Conservation (phyloP, 2,113 vertebrate genomes). For the Tragulus kanchil region DNA sequence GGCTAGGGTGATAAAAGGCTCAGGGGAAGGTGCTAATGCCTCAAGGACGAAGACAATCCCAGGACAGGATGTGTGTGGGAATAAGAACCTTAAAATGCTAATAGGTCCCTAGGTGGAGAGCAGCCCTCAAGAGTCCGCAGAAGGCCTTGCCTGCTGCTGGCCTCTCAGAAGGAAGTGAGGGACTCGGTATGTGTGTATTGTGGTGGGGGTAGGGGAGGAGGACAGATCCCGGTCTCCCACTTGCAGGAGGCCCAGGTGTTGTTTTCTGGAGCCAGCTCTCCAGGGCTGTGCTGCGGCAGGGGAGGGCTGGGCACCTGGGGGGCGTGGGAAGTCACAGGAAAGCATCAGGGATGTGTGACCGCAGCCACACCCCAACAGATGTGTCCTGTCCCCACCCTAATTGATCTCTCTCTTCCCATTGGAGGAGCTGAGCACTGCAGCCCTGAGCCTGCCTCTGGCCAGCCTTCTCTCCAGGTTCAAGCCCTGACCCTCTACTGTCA, state of each 20-base stretch:
- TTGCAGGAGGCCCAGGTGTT: background rate
- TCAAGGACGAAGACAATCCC: conserved; percentile 68
- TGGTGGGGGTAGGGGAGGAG: background rate
- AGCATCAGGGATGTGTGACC: background rate
- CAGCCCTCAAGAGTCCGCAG: background rate
- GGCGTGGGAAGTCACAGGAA: too few relatives aligned
- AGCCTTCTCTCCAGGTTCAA: background rate
- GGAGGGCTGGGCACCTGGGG: background rate
- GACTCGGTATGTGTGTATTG: background rate
- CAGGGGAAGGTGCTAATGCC: conserved; percentile 78
- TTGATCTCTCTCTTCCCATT: background rate
- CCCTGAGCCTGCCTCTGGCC: background rate
- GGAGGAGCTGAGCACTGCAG: background rate
- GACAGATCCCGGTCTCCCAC: background rate
- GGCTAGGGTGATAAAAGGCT: conserved; percentile 72
- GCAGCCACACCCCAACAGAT: background rate
- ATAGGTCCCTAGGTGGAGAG: conserved; percentile 28
- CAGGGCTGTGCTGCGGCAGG: background rate
- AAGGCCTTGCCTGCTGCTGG: background rate
- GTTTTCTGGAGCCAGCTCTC: background rate
- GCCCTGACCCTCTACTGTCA: background rate
- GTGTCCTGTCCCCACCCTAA: too few relatives aligned
- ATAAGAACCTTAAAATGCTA: conserved; percentile 74
- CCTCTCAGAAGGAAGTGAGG: background rate
- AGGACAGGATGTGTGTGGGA: conserved; percentile 61